Evolutionary conservation across 2,113 vertebrate species (phyloP).

Genomic region (Regulus satrapa): DNA sequence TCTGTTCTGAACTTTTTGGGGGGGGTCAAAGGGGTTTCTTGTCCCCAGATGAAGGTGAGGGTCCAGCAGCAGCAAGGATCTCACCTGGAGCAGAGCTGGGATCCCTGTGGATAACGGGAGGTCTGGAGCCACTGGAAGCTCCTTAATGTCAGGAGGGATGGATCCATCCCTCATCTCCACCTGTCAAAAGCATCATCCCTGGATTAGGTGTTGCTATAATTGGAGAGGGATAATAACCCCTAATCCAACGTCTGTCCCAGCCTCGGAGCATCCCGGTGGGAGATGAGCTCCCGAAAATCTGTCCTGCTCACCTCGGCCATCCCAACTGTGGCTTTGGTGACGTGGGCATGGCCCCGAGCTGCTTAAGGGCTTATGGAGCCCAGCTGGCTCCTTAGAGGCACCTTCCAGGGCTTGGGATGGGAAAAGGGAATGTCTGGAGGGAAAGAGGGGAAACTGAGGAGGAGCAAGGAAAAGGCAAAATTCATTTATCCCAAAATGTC

Average conservation of each 20-base stretch:
- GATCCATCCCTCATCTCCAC: background rate
- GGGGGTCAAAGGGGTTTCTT: fast-evolving
- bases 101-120: fast-evolving
- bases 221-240: constrained; percentile 21
- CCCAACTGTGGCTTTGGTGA: background rate
- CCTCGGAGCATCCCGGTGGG: background rate
- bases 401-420: background rate
- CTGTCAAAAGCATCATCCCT: constrained; percentile 59
- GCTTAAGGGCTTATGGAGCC: constrained; percentile 39
- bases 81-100: background rate
- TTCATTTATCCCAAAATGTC: background rate
- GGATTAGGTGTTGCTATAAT: constrained; percentile 38
- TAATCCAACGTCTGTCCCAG: constrained; percentile 13
- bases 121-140: background rate
- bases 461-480: background rate
- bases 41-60: background rate
- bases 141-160: background rate
- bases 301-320: background rate
- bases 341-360: background rate
- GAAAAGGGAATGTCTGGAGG: background rate
- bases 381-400: background rate
- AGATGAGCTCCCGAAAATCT: constrained; percentile 50
- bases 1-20: background rate
- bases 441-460: fast-evolving
- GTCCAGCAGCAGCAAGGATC: background rate